Percentiles rank a stretch among this genome's conserved stretches.
Evolutionary conservation across 2,888 invertebrate genomes (phyloP).

Genomic region (Sinelater perroti): DNA sequence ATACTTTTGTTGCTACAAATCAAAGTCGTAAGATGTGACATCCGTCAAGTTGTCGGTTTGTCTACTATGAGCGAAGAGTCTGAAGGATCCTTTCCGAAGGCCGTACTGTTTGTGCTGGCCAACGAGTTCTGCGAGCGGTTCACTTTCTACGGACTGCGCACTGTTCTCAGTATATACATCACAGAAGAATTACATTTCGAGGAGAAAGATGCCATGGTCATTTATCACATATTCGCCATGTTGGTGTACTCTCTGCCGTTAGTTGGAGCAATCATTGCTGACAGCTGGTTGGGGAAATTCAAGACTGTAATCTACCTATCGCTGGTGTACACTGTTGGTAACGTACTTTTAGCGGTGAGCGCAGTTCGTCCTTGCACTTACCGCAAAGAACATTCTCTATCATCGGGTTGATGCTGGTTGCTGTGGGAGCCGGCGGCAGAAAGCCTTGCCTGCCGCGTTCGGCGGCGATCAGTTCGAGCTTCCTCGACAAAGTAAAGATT

Average conservation of each 20-base stretch:
- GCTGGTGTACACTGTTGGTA: neutral
- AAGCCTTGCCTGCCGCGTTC: slow-evolving; percentile 10
- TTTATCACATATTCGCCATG: neutral
- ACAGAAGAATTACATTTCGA: neutral
- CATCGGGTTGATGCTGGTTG: neutral
- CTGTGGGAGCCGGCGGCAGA: neutral
- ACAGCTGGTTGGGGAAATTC: slow-evolving; percentile 9
- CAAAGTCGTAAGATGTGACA: too few relatives aligned
- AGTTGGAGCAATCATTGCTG: slow-evolving; percentile 2
- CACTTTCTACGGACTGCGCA: slow-evolving; percentile 3
- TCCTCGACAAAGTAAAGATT: neutral
- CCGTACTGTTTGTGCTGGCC: too few relatives aligned
- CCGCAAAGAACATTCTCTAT: neutral
- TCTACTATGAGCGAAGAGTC: too few relatives aligned
- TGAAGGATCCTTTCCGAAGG: too few relatives aligned
- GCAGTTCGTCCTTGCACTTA: neutral
- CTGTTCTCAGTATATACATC: neutral
- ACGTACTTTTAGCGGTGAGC: neutral
- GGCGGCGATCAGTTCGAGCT: slow-evolving; percentile 7
- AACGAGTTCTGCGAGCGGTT: slow-evolving; percentile 11
- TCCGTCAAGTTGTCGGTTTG: too few relatives aligned
- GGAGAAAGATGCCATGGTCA: neutral
- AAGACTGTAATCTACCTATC: slow-evolving; percentile 4
- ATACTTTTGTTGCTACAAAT: too few relatives aligned
- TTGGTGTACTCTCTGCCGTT: neutral